Conservation (phyloP, 2,888 invertebrate species). For the Dorcus parallelipipedus region DNA sequence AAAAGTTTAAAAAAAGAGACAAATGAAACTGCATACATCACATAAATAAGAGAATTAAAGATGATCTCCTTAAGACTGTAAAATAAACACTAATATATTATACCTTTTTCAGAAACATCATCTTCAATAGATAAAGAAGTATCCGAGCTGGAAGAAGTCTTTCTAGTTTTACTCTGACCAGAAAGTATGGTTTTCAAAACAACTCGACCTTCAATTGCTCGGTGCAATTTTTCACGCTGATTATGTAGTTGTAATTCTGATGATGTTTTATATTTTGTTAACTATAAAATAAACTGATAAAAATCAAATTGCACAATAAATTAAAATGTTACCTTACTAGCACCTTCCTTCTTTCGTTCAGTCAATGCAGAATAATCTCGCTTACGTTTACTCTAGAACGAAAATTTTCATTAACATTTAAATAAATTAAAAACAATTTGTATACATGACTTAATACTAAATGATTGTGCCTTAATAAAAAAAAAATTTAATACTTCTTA, state of each 20-base stretch:
- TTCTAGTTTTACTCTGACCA: conserved; percentile 15
- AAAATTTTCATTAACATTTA: too few species aligned
- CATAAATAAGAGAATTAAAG: too few species aligned
- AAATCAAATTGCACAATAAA: conserved; percentile 5
- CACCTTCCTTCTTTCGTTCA: conserved; percentile 16
- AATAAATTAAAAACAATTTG: too few species aligned
- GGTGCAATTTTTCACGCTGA: conserved; percentile 53
- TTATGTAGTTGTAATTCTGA: conserved; percentile 54
- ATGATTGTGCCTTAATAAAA: too few species aligned
- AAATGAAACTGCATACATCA: too few species aligned
- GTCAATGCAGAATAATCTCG: conserved; percentile 1
- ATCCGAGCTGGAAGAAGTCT: conserved; percentile 36
- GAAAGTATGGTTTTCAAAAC: conserved; percentile 44
- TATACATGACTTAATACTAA: too few species aligned
- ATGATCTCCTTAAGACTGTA: too few species aligned
- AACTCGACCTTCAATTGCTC: conserved; percentile 54
- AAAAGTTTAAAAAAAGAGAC: too few species aligned
- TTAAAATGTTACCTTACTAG: conserved; percentile 24
- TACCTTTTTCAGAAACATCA: not conserved
- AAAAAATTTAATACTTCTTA: too few species aligned
- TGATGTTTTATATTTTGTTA: conserved; percentile 44
- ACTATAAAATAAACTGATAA: conserved; percentile 23
- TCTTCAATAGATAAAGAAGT: conserved; percentile 23
- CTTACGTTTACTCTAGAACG: conserved; percentile 16
- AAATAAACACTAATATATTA: not conserved